Evolutionary conservation across 2,113 vertebrate genomes (phyloP), one percentile per base, ranked within the genome.

Genomic region (Phylloscopus trochiloides): DNA sequence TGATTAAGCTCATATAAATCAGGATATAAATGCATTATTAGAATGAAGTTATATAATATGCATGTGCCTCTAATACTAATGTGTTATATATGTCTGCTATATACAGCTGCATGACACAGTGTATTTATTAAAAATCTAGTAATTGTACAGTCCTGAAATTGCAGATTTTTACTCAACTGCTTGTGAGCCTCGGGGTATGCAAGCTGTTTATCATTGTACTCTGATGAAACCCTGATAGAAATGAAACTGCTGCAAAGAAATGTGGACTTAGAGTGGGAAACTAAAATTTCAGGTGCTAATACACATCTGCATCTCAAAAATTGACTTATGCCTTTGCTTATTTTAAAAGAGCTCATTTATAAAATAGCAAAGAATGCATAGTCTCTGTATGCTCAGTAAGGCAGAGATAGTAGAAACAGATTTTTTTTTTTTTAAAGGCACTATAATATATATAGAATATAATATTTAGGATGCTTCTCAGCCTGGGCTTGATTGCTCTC

Each of bases 181-280:
- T 93, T 71, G 87, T 75, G 77, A 63, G 86, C 96, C 93, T 57
- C 42, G 17, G 91, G 86, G 45, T 58, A 92, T 74, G 62, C 62
- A 86, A 68, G 21, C 73, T 78, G 7, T 96, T 97, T 88, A 52
- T 96, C 88, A 68, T 48, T 79, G 81, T 74, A 40, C 63, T 80
- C 72, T 65, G 93, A 92, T 77, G 66, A 94, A 96, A 96, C 67
- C 66, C 59, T 91, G 94, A 97, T 96, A 96, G 95, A 97, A 94
- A 72, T 86, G 86, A 95, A 96, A 96, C 88, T 71, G 66, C 43
- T 81, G 88, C 68, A 79, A 74, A 92, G 81, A 79, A 94, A 91
- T 28, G 20, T 57, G 76, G 67, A 90, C 82, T 88, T 88, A 55
- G 4, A 15, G 84, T 9, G 38, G 79, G 51, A 96, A 96, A 80